Percentiles rank a stretch among this genome's conserved stretches.
Evolutionary conservation across 2,797 vertebrate genomes (phyloP).

Genomic region (Trachops cirrhosus): DNA sequence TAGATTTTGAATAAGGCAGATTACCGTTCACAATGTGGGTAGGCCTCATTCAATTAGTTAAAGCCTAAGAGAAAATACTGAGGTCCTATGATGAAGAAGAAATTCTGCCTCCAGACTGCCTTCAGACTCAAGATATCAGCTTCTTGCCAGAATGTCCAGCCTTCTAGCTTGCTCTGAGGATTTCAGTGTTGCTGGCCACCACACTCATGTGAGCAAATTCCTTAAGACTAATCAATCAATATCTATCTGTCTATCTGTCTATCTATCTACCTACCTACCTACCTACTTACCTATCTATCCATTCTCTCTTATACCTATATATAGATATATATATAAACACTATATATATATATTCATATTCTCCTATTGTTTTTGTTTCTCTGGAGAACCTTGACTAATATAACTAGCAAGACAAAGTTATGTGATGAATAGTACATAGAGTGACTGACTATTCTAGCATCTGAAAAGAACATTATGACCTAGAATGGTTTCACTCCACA

Average conservation of each 20-base stretch:
- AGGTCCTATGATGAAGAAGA: not conserved
- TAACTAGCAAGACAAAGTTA: not conserved
- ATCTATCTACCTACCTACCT: not conserved
- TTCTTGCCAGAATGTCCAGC: conserved; percentile 9
- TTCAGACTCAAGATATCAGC: not conserved
- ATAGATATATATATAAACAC: not conserved
- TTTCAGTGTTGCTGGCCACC: not conserved
- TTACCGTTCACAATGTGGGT: not conserved
- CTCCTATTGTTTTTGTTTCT: not conserved
- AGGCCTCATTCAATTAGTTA: not conserved
- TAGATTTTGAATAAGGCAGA: not conserved
- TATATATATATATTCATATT: not conserved
- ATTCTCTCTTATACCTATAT: not conserved
- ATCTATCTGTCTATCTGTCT: not conserved
- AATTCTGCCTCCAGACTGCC: not conserved
- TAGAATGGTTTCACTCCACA: not conserved
- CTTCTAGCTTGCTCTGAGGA: not conserved
- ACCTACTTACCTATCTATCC: not conserved
- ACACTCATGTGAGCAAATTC: not conserved
- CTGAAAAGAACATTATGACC: conserved; percentile 57
- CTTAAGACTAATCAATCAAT: not conserved
- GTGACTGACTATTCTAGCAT: conserved; percentile 29
- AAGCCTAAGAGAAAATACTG: not conserved
- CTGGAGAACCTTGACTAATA: conserved; percentile 13
- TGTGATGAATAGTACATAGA: not conserved